These are phyloP conservation scores for Cecropterus lyciades DNA, from an alignment of 1,140 invertebrate genomes.

Conservation along the genomic window DNA sequence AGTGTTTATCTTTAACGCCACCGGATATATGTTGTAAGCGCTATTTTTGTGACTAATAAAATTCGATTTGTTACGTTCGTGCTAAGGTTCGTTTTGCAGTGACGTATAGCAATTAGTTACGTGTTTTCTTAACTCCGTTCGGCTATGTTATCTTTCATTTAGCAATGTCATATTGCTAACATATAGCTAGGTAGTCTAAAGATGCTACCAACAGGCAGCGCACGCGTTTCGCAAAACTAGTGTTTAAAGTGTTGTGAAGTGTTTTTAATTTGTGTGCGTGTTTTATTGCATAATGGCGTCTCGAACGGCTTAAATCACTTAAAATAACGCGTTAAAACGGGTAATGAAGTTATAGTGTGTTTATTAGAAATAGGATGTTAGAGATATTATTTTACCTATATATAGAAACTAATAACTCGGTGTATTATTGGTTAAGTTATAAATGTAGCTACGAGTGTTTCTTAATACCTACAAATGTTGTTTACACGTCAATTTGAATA, in stretches of 20 bases:
- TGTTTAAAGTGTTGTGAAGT: too few species aligned
- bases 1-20: conserved; percentile 63
- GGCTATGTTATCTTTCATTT: conserved; percentile 71
- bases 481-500: too few species aligned
- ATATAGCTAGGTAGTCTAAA: conserved; percentile 48
- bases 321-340: too few species aligned
- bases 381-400: too few species aligned
- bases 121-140: conserved; percentile 38
- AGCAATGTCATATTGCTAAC: conserved; percentile 74
- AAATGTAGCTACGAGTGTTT: too few species aligned
- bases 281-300: neutral
- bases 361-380: too few species aligned
- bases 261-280: neutral
- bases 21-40: conserved; percentile 40
- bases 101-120: conserved; percentile 23
- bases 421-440: too few species aligned
- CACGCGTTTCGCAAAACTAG: too few species aligned
- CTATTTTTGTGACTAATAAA: conserved; percentile 1
- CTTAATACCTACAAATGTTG: too few species aligned
- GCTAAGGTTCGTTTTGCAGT: conserved; percentile 40
- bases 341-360: too few species aligned
- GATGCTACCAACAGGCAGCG: conserved; percentile 20
- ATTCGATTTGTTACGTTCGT: conserved; percentile 18
- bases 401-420: too few species aligned
- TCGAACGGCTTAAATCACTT: neutral